Percentiles rank a stretch among this genome's conserved stretches.
Evolutionary conservation across 2,113 vertebrate species (phyloP).

Genomic region (Hystrix brachyura): DNA sequence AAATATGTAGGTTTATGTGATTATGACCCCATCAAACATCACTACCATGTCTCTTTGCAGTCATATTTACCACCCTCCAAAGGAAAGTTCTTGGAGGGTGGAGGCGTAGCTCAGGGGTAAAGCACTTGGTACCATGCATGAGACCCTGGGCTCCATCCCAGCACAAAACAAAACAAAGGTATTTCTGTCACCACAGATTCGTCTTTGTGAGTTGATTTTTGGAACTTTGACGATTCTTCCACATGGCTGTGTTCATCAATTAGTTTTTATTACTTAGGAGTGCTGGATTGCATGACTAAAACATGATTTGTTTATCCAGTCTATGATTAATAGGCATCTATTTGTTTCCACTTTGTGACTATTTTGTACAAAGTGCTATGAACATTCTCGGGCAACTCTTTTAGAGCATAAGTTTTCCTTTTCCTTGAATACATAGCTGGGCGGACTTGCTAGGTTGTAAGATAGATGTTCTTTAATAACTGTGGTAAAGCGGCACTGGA

Average conservation of each 20-base stretch:
- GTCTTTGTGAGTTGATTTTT: not conserved
- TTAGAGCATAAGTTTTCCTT: conserved; percentile 10
- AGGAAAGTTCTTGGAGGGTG: not conserved
- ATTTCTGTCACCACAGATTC: not conserved
- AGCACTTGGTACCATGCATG: not conserved
- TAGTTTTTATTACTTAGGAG: not conserved
- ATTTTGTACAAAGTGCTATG: not conserved
- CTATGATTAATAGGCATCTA: not conserved
- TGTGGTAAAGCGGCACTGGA: not conserved
- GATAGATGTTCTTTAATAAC: not conserved
- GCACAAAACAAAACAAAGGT: not conserved
- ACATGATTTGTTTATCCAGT: not conserved
- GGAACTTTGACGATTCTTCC: not conserved
- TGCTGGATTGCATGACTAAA: not conserved
- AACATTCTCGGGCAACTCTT: not conserved
- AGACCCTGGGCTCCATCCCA: not conserved
- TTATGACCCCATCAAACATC: not conserved
- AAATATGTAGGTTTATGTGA: not conserved
- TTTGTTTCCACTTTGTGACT: not conserved
- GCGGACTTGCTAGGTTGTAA: not conserved
- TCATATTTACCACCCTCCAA: accelerated
- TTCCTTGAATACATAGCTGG: not conserved
- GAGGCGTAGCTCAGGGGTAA: not conserved
- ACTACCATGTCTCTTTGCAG: not conserved
- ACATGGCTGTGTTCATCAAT: not conserved